Base-by-base conservation (phyloP, 1,140 invertebrate genomes). In the Aphelinus certus region DNA sequence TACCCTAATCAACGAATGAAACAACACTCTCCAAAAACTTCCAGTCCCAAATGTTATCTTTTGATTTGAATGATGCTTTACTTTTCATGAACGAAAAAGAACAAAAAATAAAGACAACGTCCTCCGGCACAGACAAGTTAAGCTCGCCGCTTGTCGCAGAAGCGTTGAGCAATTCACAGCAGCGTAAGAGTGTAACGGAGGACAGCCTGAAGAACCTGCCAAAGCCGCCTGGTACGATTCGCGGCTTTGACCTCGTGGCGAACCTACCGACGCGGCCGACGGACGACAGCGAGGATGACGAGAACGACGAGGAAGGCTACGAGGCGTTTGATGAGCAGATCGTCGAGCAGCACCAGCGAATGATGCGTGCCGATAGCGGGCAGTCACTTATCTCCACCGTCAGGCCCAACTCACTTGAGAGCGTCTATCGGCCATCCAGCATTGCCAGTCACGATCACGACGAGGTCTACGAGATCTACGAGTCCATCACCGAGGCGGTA, bases 221-320 rank as follows among this genome's bases (percentile, higher is more conserved):
- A 3, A 80, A 81, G 9, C 79, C 79, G 0, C 79, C 80, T 2
- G 73, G 75, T 0, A 81, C 76, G 6, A 80, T 87, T n/a, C 81
- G 80, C 45, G 84, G 81, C 49, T 82, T 87, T 0, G 86, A 88
- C 61, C 78, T 88, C 0, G 81, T 88, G 1, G 85, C 83, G 0
- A 87, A 87, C 80, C 78, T 88, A n/a, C 86, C 86, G 0, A 77
- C 78, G 7, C 77, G 76, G 57, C 83, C 82, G 46, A 82, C 83
- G 3, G 84, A 86, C 51, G 85, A 87, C 26, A 85, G 86, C 47
- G 85, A 87, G 56, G 46, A 77, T 1, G 83, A 86, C 69, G 80
- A 81, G 5, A 73, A 83, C 61, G 86, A 85, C 57, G 85, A 87
- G 4, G 85, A 87, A 45, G 84, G 84, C n/a, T 87, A 88, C 45